phyloP scores from a whole-genome alignment of 2,888 invertebrate species.

The Steromphala cineraria region DNA sequence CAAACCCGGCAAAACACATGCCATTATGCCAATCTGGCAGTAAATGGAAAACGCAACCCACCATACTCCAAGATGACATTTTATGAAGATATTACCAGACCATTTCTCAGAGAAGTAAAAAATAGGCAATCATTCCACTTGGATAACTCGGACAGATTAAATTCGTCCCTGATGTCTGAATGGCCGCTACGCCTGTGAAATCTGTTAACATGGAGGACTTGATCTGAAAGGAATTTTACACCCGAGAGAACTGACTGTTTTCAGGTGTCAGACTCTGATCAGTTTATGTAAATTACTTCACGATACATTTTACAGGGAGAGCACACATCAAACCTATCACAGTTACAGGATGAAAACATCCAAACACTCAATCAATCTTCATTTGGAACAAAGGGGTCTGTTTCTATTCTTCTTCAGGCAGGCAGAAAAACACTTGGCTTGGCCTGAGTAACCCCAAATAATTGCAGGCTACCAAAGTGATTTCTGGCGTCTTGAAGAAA shows the following conservation, averaged over 20 bases:
- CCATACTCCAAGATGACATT: neutral
- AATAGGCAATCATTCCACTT: neutral
- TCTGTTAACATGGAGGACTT: neutral
- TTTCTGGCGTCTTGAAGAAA: no score
- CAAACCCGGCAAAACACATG: neutral
- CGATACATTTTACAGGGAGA: neutral
- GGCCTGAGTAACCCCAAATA: no score
- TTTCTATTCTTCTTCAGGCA: neutral
- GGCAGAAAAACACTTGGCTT: neutral
- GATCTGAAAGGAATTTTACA: slow-evolving; percentile 5
- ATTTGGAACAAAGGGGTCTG: neutral
- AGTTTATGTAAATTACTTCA: slow-evolving; percentile 6
- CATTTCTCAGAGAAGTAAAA: neutral
- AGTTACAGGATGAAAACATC: neutral
- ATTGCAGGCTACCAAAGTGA: no score
- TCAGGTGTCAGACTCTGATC: neutral
- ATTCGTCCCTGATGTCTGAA: neutral
- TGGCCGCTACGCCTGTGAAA: neutral
- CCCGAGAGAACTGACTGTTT: neutral
- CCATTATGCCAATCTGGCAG: neutral
- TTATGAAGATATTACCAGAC: neutral
- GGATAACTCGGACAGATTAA: neutral
- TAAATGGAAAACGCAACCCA: neutral
- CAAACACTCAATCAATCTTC: slow-evolving; percentile 1
- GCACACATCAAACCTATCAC: neutral